Percentiles rank a stretch among this genome's conserved stretches.
phyloP scores from a whole-genome alignment of 2,888 invertebrate genomes.

The Atrina japonica region DNA sequence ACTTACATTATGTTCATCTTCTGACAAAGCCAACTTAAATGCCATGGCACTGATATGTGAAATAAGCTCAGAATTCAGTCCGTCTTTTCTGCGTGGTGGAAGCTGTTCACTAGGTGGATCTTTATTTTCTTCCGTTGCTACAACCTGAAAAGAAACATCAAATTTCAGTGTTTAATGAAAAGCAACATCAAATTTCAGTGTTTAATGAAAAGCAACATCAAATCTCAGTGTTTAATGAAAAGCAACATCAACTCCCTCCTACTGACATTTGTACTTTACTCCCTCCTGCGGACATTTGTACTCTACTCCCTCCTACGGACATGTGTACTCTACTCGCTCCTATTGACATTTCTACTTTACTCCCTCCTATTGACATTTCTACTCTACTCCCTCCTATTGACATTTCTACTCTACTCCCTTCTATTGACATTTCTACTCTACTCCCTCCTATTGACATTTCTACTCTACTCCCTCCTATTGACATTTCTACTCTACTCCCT shows the following conservation, averaged over 20 bases:
- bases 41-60: constrained; percentile 72
- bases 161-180: background rate
- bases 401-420: no score
- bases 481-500: no score
- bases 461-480: no score
- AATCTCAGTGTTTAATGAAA: background rate
- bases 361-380: no score
- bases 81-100: constrained; percentile 70
- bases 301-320: no score
- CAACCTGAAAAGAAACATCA: constrained; percentile 60
- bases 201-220: background rate
- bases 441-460: no score
- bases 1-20: constrained; percentile 74
- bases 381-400: no score
- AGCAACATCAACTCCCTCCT: background rate
- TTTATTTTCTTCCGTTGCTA: constrained; percentile 73
- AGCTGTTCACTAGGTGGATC: constrained; percentile 76
- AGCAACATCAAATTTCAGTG: background rate
- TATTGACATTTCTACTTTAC: no score
- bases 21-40: constrained; percentile 75
- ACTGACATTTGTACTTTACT: no score
- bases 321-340: no score
- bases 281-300: no score
- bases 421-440: no score
- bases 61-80: constrained; percentile 70